Conservation (phyloP, 2,888 invertebrate species). For the Hirtodrosophila confusa region DNA sequence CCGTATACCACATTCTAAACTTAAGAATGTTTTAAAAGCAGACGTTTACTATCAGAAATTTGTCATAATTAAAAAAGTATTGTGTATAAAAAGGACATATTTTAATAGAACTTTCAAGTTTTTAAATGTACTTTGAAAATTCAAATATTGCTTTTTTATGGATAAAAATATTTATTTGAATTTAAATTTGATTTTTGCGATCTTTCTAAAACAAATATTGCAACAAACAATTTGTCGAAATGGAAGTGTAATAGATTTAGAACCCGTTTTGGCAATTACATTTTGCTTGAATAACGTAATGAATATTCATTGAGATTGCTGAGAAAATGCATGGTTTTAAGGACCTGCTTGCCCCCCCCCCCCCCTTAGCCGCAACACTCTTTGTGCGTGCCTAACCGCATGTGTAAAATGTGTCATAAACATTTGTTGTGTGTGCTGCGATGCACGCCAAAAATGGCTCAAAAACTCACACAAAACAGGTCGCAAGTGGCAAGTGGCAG, state of each 20-base stretch:
- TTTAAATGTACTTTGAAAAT: background rate
- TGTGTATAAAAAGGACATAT: too few species aligned
- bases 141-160: too few species aligned
- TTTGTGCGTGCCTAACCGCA: slow-evolving; percentile 58
- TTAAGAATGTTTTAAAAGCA: too few species aligned
- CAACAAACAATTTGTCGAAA: background rate
- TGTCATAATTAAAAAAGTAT: too few species aligned
- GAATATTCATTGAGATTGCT: slow-evolving; percentile 25
- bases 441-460: slow-evolving; percentile 38
- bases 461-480: slow-evolving; percentile 37
- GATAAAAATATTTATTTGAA: too few species aligned
- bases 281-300: slow-evolving; percentile 14
- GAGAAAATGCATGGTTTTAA: slow-evolving; percentile 4
- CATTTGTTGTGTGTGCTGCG: slow-evolving; percentile 58
- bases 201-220: too few species aligned
- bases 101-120: background rate
- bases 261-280: slow-evolving; percentile 2
- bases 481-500: slow-evolving; percentile 14
- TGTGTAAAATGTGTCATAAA: slow-evolving; percentile 73
- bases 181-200: too few species aligned
- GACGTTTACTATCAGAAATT: too few species aligned
- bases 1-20: too few species aligned
- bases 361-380: background rate
- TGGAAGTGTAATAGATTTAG: background rate
- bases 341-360: too few species aligned